Evolutionary conservation across 2,113 vertebrate genomes (phyloP), one percentile per base, ranked within the genome.

Genomic region (Oriolus oriolus): DNA sequence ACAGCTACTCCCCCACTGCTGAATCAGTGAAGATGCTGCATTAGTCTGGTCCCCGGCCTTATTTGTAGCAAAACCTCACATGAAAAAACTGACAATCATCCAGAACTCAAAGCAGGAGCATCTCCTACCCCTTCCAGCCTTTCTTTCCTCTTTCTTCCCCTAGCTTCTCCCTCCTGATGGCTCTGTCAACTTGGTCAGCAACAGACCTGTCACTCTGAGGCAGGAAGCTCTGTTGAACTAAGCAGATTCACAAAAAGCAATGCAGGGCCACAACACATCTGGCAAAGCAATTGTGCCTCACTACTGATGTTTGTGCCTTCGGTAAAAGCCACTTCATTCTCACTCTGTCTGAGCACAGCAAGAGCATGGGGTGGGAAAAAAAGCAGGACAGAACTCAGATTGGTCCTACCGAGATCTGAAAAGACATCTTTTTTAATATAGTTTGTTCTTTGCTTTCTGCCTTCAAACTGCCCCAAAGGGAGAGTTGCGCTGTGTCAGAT

Each of bases 191-290:
- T 9, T 24, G 7, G 26, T 41, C 37, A 80, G 44, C 45, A 87
- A 31, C 42, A 75, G 59, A 69, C 35, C 57, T 56, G 41, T 47
- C 44, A 23, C 17, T 44, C 39, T 31, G 37, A 80, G 54, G 31
- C 65, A 49, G 5, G 17, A 74, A 79, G 28, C 26, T n/a, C 53
- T 35, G 27, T 11, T 86, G 35, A 88, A 76, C 37, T 37, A 63
- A 79, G 52, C 5, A 82, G 47, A 68, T n/a, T 54, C 39, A 76
- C 23, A 79, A 37, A 73, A 68, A 50, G 28, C 61, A 80, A 27
- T 1, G 1, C 37, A 61, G 33, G 16, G 52, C 37, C 45, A 53
- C 49, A 83, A 13, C 6, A 12, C 0, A 0, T 41, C 63, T 69
- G 31, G 7, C 37, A 76, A 60, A 92, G 35, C 30, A 47, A 33